These are phyloP conservation scores for Petromus typicus DNA, from an alignment of 2,113 vertebrate genomes.

Conservation along the genomic window DNA sequence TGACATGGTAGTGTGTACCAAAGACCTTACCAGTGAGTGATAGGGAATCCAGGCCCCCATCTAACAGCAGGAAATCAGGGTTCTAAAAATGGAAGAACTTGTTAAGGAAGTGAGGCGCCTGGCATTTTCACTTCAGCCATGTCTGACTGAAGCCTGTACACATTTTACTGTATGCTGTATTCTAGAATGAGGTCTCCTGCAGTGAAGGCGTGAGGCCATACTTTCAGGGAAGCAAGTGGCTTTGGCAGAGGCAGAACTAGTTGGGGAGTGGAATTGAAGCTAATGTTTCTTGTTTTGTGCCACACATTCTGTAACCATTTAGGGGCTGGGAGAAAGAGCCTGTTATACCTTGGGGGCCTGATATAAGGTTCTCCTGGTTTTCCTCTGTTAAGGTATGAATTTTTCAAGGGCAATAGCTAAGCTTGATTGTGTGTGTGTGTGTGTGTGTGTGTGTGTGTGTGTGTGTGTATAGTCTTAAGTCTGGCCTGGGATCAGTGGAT, in stretches of 20 bases:
- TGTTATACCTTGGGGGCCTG: neutral
- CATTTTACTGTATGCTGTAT: constrained; percentile 29
- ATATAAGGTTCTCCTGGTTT: constrained; percentile 30
- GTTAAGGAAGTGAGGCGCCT: constrained; percentile 48
- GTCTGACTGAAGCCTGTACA: constrained; percentile 59
- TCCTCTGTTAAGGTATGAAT: neutral
- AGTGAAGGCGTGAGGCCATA: neutral
- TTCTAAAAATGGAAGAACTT: constrained; percentile 41
- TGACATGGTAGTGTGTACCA: neutral
- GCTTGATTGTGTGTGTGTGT: neutral
- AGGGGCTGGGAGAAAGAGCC: constrained; percentile 31
- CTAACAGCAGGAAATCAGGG: constrained; percentile 38
- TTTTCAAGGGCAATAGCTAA: constrained; percentile 7
- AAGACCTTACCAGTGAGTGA: neutral
- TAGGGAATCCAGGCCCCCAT: neutral
- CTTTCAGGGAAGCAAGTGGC: constrained; percentile 23
- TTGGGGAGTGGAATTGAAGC: neutral
- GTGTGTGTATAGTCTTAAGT: neutral
- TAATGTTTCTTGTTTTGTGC: constrained; percentile 2
- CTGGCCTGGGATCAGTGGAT: neutral
- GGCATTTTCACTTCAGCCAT: constrained; percentile 40
- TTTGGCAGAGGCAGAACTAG: constrained; percentile 43
- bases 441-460: no score
- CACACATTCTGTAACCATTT: neutral
- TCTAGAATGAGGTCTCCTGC: constrained; percentile 12